Base-by-base conservation (phyloP, 2,797 vertebrate species). In the Delichon dasypus region DNA sequence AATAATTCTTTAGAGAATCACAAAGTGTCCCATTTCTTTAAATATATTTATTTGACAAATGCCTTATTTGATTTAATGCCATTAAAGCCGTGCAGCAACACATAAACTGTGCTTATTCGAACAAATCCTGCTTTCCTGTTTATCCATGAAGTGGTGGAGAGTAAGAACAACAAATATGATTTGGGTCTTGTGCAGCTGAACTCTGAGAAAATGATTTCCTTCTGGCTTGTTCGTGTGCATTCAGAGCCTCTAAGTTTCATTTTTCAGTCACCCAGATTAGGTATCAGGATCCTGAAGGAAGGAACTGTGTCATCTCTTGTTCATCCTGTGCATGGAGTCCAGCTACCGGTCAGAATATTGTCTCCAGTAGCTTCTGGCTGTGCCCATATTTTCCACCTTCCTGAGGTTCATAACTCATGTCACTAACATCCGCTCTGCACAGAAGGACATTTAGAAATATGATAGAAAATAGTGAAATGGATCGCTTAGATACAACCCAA, bases 251-350 rank as follows among this genome's bases (percentile, higher is more conserved):
- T 57, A 58, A 92, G 85, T 84, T 93, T 94, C 94, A 86, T 88
- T 68, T 96, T 97, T 93, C 88, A 93, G 88, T 73, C 88, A 90
- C 85, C 84, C 77, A 94, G 86, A 87, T 85, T 91, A 92, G 93
- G 71, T 94, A 74, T 96, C 92, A 65, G 53, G 38, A 96, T 90
- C 66, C 91, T 90, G 94, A 96, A 96, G 97, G 98, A 98, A 98
- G 98, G 98, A 97, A 97, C 95, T 94, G 15, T 97, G 97, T 98
- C 97, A 97, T 97, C 96, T 93, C 96, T 97, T 95, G 84, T 94
- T 95, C 96, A 97, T 97, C 97, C 98, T 98, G 98, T 97, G 65
- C 94, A 83, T 89, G 68, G 57, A 81, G 88, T 71, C 85, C 40
- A 26, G 32, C 95, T 96, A 44, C 93, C 77, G 77, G 95, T 91